Percentiles rank a stretch among this genome's conserved stretches.
Conservation (phyloP, 53 echinoderm and acorn worm genomes). For the Arbacia lixula region DNA sequence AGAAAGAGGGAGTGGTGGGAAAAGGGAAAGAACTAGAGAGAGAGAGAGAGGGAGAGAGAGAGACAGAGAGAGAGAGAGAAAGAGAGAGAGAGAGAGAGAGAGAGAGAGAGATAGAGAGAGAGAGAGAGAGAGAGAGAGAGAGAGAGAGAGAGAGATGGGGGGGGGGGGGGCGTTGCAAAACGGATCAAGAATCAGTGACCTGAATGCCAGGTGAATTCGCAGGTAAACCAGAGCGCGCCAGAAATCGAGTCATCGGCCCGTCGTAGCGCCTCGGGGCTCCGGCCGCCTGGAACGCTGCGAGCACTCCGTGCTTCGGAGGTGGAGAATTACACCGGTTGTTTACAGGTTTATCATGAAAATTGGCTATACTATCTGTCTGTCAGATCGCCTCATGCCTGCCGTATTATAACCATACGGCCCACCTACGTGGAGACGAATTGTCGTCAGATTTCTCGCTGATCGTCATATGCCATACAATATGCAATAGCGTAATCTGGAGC, state of each 20-base stretch:
- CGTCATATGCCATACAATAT: too few relatives aligned
- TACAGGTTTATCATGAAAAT: conserved; percentile 1
- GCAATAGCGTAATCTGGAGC: too few relatives aligned
- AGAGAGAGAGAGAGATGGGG: neutral
- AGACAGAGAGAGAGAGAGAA: neutral
- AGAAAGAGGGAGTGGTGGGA: neutral
- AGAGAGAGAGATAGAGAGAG: neutral
- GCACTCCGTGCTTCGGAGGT: neutral
- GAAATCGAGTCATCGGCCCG: conserved; percentile 38
- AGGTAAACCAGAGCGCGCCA: conserved; percentile 37
- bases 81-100: neutral
- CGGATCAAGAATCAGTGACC: conserved; percentile 41
- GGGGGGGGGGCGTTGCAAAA: neutral
- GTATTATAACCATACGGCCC: conserved; percentile 32
- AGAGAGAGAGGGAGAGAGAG: neutral
- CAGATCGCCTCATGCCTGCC: neutral
- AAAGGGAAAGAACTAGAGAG: neutral
- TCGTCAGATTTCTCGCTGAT: too few relatives aligned
- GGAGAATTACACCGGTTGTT: conserved; percentile 20
- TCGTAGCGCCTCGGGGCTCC: conserved; percentile 41
- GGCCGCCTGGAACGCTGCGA: conserved; percentile 37
- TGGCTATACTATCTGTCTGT: conserved; percentile 4
- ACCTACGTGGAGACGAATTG: conserved; percentile 43
- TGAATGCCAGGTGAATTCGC: conserved; percentile 27
- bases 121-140: neutral